A percentile compares a stretch with the other conserved stretches of the same genome.
Evolutionary conservation across 2,888 invertebrate species (phyloP).

Genomic region (Parelbella ahira): DNA sequence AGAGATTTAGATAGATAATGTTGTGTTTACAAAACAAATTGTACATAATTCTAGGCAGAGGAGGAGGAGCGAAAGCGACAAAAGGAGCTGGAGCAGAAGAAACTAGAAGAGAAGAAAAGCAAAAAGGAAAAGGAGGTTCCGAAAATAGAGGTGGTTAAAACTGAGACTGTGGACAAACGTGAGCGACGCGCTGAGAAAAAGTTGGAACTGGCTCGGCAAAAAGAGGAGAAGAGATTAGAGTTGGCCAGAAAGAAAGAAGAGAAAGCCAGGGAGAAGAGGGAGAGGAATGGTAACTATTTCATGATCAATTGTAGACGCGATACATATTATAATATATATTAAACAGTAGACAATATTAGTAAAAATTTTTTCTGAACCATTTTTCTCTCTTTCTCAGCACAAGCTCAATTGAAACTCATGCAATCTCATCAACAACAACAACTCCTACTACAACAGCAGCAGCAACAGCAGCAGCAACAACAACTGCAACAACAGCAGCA

Average conservation of each 20-base stretch:
- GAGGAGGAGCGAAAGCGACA: slow-evolving; percentile 34
- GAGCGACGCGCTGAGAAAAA: slow-evolving; percentile 36
- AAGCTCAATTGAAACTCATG: slow-evolving; percentile 9
- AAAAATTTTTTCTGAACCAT: no score
- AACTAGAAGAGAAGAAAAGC: slow-evolving; percentile 33
- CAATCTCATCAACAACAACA: no score
- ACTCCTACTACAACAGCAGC: no score
- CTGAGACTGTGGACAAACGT: slow-evolving; percentile 46
- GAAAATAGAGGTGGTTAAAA: slow-evolving; percentile 35
- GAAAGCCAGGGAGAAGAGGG: slow-evolving; percentile 49
- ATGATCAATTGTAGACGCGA: not conserved
- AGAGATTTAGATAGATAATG: no score
- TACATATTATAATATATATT: no score
- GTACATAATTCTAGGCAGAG: slow-evolving; percentile 31
- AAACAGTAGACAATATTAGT: no score
- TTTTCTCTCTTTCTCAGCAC: slow-evolving; percentile 29
- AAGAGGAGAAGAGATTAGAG: slow-evolving; percentile 40
- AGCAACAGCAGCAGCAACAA: no score
- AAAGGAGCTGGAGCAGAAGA: slow-evolving; percentile 22
- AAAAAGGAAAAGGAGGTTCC: slow-evolving; percentile 34
- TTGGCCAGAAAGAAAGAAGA: slow-evolving; percentile 38
- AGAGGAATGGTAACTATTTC: slow-evolving; percentile 50
- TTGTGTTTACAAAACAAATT: not conserved
- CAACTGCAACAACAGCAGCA: no score
- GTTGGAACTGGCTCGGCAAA: slow-evolving; percentile 33